Base-by-base conservation (phyloP, 2,113 vertebrate genomes). In the Larimichthys polyactis region DNA sequence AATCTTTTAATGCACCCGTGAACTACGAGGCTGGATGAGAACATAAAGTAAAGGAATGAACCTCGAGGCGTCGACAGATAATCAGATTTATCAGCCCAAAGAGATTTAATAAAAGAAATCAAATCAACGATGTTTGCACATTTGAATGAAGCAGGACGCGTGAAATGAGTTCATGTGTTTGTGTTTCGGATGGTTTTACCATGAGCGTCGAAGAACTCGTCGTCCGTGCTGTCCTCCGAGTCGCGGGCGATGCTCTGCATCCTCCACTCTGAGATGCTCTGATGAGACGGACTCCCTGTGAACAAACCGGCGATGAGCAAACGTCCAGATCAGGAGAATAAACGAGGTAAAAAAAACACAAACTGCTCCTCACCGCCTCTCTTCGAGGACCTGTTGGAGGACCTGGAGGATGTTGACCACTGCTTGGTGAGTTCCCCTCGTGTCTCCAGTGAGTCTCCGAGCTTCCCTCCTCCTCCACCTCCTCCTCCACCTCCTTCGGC, bases 161-260 rank as follows among this genome's bases (percentile, higher is more conserved):
- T 32, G 32, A 32, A 32, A 32, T 32, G 32, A 32, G 32, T 5
- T 6, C 4, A 5, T 32, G 6, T 40, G 24, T 46, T 32, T 32
- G 6, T 40, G 24, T 46, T 10, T 63, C 5, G 4, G 32, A 15
- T 11, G 36, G 17, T 59, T 29, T 78, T 96, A 99, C 97, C 98
- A 2, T 98, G 96, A 24, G 98, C 97, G 60, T 99, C 98, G 11
- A 99, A 99, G 96, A 97, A 99, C 94, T 99, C 97, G 0, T 99
- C 98, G 3, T 99, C 98, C 0, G 97, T 97, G 91, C 97, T 97
- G 91, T 98, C 97, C 2, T 99, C 98, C 0, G 98, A 99, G 91
- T 99, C 97, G 20, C 97, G 94, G 68, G 97, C 98, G 7, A 99
- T 99, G 83, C 97, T 99, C 95, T 99, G 97, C 97, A 99, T 99